phyloP scores from a whole-genome alignment of 2,797 vertebrate species.

The Eulemur albifrons region DNA sequence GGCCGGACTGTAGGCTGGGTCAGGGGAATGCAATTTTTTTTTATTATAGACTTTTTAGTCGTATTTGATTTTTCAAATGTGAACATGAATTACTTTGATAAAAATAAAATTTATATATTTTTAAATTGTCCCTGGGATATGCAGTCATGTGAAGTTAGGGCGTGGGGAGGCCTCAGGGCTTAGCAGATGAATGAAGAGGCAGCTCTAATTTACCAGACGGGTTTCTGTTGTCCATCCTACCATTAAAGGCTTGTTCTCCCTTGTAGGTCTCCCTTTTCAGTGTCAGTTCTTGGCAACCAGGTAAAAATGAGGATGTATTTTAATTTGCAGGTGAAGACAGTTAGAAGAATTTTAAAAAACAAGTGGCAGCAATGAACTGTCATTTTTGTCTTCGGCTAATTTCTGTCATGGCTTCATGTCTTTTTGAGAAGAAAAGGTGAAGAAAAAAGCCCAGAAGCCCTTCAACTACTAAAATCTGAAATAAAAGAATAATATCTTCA shows the following conservation, averaged over 20 bases:
- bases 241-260: background rate
- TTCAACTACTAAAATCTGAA: constrained; percentile 43
- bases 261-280: background rate
- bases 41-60: constrained; percentile 65
- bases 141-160: background rate
- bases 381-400: constrained; percentile 26
- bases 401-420: background rate
- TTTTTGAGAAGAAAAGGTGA: background rate
- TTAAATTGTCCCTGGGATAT: constrained; percentile 45
- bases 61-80: constrained; percentile 66
- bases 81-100: constrained; percentile 68
- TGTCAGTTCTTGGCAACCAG: background rate
- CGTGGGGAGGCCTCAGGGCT: background rate
- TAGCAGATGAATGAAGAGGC: background rate
- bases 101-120: constrained; percentile 56
- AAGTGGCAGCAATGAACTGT: constrained; percentile 34
- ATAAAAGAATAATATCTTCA: constrained; percentile 58
- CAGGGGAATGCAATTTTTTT: constrained; percentile 60
- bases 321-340: constrained; percentile 32
- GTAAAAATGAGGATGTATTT: constrained; percentile 57
- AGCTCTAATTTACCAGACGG: background rate
- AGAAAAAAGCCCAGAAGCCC: background rate
- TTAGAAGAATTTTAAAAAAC: background rate
- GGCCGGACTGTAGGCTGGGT: constrained; percentile 60
- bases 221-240: background rate